phyloP scores from a whole-genome alignment of 2,113 vertebrate genomes.

The Xenopus laevis region DNA sequence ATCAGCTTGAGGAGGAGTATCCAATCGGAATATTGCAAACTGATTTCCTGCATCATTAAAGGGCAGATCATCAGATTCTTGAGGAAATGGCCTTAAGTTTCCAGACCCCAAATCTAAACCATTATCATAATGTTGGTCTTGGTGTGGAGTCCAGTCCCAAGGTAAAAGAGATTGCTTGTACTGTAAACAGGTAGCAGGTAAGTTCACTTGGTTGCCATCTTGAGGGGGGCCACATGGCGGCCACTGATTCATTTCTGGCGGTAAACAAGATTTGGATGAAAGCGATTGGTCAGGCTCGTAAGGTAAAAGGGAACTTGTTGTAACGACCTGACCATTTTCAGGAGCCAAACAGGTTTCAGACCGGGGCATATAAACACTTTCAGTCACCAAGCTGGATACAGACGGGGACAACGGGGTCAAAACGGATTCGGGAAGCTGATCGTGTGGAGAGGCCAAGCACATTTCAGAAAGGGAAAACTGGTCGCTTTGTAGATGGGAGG shows the following conservation, averaged over 20 bases:
- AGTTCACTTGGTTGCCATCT: not conserved
- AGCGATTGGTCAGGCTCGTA: not conserved
- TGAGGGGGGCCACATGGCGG: not conserved
- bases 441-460: not conserved
- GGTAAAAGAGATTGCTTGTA: slow-evolving; percentile 1
- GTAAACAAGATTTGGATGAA: not conserved
- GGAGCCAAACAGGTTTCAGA: not conserved
- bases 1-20: slow-evolving; percentile 13
- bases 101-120: not conserved
- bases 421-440: not conserved
- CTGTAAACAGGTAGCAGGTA: not conserved
- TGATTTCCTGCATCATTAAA: not conserved
- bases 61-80: not conserved
- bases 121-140: not conserved
- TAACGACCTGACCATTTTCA: not conserved
- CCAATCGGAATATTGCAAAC: slow-evolving; percentile 27
- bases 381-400: not conserved
- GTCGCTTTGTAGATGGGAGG: not conserved
- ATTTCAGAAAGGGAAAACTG: not conserved
- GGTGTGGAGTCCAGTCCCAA: slow-evolving; percentile 24
- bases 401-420: too few relatives aligned
- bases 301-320: not conserved
- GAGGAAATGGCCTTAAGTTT: not conserved
- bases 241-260: not conserved
- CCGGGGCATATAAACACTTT: too few relatives aligned